A percentile compares a stretch with the other conserved stretches of the same genome.
Evolutionary conservation across 2,797 vertebrate genomes (phyloP).

Genomic region (Crocidura indochinensis): DNA sequence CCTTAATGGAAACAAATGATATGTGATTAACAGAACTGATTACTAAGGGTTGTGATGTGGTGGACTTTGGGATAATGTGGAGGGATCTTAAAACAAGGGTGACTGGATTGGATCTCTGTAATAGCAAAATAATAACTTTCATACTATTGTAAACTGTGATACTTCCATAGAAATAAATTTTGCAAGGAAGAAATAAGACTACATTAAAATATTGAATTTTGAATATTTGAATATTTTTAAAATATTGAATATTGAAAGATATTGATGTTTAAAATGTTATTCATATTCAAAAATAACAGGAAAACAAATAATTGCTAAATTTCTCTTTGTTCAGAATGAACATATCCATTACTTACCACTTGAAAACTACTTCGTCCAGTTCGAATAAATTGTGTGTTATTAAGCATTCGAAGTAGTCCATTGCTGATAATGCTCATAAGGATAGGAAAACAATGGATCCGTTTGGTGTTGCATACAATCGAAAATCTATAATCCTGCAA

Average conservation of each 20-base stretch:
- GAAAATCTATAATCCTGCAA: constrained; percentile 91
- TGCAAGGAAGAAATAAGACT: background rate
- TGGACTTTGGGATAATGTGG: too few species aligned
- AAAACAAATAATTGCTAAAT: background rate
- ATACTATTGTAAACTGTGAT: too few species aligned
- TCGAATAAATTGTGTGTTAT: constrained; percentile 89
- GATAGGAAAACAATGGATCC: constrained; percentile 93
- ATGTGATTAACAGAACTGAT: too few species aligned
- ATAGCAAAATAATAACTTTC: too few species aligned
- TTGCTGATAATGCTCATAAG: constrained; percentile 93
- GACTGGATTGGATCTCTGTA: too few species aligned
- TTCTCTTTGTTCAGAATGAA: constrained; percentile 6
- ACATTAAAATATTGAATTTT: too few species aligned
- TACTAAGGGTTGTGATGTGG: too few species aligned
- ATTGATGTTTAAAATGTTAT: background rate
- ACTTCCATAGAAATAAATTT: background rate
- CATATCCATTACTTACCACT: constrained; percentile 57
- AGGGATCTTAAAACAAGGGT: too few species aligned
- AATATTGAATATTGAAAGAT: background rate
- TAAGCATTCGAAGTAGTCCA: constrained; percentile 91
- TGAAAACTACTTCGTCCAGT: constrained; percentile 87
- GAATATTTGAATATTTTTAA: too few species aligned
- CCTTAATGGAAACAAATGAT: too few species aligned
- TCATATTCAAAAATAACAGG: constrained; percentile 4
- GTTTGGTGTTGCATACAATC: constrained; percentile 93